Conservation (phyloP, 1,140 invertebrate species). For the Drosophila hydei region DNA sequence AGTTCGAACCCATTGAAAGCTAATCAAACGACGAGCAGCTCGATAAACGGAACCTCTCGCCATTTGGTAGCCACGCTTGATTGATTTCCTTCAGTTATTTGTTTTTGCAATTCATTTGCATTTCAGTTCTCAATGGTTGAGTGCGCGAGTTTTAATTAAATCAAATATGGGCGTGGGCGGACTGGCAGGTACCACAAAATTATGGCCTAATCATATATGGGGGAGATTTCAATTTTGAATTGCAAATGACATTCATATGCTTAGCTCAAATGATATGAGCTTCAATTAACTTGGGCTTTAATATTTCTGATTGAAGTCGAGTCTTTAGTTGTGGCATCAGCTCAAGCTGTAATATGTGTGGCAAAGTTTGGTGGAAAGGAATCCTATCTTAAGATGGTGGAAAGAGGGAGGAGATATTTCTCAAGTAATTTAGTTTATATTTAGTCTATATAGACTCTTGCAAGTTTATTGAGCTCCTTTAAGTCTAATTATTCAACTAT, state of each 20-base stretch:
- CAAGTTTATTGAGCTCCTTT: too few relatives aligned
- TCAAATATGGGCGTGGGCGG: conserved; percentile 15
- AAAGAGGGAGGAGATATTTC: too few relatives aligned
- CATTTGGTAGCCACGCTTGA: conserved; percentile 59
- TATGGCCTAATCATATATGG: not conserved
- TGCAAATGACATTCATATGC: not conserved
- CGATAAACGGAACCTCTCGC: conserved; percentile 16
- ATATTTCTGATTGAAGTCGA: too few relatives aligned
- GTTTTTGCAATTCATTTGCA: conserved; percentile 66
- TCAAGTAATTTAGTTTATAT: too few relatives aligned
- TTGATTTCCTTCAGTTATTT: conserved; percentile 60
- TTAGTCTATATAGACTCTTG: too few relatives aligned
- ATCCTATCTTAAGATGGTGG: too few relatives aligned
- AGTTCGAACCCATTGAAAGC: conserved; percentile 53
- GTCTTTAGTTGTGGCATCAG: too few relatives aligned
- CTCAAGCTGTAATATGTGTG: too few relatives aligned
- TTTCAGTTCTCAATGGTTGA: conserved; percentile 61
- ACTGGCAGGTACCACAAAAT: not conserved
- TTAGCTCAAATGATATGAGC: not conserved
- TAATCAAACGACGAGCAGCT: conserved; percentile 63
- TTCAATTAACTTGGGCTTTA: not conserved
- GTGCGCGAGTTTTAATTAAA: conserved; percentile 68
- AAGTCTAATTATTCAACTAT: too few relatives aligned
- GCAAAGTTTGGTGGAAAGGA: too few relatives aligned
- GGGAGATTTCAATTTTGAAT: not conserved